Evolutionary conservation across 2,797 vertebrate genomes (phyloP), one percentile per base, ranked within the genome.

Genomic region (Masticophis lateralis): DNA sequence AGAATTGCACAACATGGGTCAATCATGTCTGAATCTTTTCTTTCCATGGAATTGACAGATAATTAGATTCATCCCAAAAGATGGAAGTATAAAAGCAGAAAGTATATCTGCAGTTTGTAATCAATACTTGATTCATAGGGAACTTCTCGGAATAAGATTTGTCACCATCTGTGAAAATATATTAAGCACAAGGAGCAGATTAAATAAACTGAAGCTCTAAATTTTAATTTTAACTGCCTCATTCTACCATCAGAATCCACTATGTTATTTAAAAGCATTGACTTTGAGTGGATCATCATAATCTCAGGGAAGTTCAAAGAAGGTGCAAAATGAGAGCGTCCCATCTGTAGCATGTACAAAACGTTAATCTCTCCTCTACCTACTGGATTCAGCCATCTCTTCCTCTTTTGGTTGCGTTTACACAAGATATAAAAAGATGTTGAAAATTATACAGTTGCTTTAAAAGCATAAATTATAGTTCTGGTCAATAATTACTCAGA

Each of bases 391-490:
- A 32, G 27, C 20, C 25, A 60, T 61, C 61, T 90, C 55, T 92
- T 91, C 94, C 0, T 0, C 90, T 97, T 97, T 96, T 96, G 97
- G 96, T 97, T 95, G 91, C 95, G 95, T 97, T 96, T 96, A 90
- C 0, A 1, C 94, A 94, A 93, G 93, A 95, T 60, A 96, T 95
- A 96, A 97, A 97, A 95, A 91, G 95, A 96, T 83, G 91, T 43
- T 90, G 94, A 43, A 95, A 95, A 92, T 69, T 93, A 94, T 11
- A 57, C 89, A 4, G n/a, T 92, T 94, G 94, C 93, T 92, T 86
- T 79, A 74, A 87, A 90, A 83, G 92, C 37, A 25, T 0, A 96
- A 96, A 97, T 88, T 91, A 97, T 95, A 86, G 55, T 90, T 87
- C 91, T 94, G 91, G 53, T 43, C 28, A 92, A 37, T 95, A 97